phyloP scores from a whole-genome alignment of 2,888 invertebrate genomes.

The Harpalus rubripes region DNA sequence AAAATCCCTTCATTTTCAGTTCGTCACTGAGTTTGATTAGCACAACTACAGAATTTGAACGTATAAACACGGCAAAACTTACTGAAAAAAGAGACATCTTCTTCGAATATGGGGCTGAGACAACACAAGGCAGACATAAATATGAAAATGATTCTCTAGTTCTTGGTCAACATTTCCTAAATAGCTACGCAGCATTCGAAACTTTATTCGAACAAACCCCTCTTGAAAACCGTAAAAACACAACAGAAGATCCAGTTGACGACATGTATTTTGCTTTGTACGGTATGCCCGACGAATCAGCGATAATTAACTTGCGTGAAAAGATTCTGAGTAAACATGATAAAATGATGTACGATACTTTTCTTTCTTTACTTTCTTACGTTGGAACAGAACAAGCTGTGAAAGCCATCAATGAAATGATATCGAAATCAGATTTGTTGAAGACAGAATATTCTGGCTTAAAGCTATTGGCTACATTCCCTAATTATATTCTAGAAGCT shows the following conservation, averaged over 20 bases:
- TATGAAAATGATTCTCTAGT: neutral
- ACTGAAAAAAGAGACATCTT: slow-evolving; percentile 6
- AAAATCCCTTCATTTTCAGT: neutral
- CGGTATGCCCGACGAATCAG: neutral
- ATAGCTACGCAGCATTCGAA: neutral
- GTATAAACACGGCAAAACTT: slow-evolving; percentile 6
- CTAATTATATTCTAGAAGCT: slow-evolving; percentile 2
- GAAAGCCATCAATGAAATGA: neutral
- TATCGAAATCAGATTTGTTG: neutral
- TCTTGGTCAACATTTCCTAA: neutral
- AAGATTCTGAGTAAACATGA: neutral
- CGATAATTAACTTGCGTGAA: neutral
- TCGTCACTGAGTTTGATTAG: neutral
- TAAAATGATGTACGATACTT: slow-evolving; percentile 10
- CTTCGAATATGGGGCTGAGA: slow-evolving; percentile 6
- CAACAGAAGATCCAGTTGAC: slow-evolving; percentile 9
- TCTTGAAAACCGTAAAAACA: neutral
- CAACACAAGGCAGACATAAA: slow-evolving; percentile 16
- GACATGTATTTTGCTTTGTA: neutral
- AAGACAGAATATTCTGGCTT: neutral
- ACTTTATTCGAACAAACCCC: neutral
- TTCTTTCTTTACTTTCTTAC: slow-evolving; percentile 43
- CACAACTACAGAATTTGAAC: neutral
- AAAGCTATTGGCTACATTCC: slow-evolving; percentile 21
- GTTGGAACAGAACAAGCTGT: slow-evolving; percentile 1